A percentile compares a stretch with the other conserved stretches of the same genome.
phyloP scores from a whole-genome alignment of 2,888 invertebrate species.

The Laothoe populi region DNA sequence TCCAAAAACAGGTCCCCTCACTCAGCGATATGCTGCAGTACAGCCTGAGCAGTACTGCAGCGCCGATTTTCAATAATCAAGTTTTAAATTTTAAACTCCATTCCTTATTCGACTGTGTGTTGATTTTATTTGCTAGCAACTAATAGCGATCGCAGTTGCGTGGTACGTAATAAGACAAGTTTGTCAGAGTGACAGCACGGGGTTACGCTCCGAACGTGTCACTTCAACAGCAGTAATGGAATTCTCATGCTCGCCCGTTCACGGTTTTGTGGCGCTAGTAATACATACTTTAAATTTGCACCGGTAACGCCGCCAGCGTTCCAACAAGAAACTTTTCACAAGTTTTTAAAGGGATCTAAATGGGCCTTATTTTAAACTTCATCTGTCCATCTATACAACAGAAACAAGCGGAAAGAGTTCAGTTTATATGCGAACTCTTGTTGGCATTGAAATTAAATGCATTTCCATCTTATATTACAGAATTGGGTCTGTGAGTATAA shows the following conservation, averaged over 20 bases:
- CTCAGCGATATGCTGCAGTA: too few relatives aligned
- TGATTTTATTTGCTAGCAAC: neutral
- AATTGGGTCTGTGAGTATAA: constrained; percentile 26
- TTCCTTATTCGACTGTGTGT: neutral
- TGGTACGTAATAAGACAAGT: constrained; percentile 20
- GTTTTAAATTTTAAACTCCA: too few relatives aligned
- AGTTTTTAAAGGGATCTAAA: constrained; percentile 70
- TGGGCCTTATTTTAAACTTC: constrained; percentile 66
- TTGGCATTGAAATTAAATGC: constrained; percentile 34
- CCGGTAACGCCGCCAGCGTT: constrained; percentile 73
- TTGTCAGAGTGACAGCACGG: constrained; percentile 43
- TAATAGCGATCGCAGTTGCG: neutral
- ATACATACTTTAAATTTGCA: constrained; percentile 82
- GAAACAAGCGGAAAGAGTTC: constrained; percentile 37
- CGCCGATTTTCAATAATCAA: too few relatives aligned
- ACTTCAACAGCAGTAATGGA: constrained; percentile 77
- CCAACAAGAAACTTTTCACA: constrained; percentile 68
- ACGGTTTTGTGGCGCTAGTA: constrained; percentile 73
- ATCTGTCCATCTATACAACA: constrained; percentile 46
- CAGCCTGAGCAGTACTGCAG: too few relatives aligned
- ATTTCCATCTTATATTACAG: constrained; percentile 34
- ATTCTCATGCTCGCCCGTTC: constrained; percentile 78
- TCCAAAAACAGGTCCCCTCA: too few relatives aligned
- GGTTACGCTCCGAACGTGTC: constrained; percentile 61
- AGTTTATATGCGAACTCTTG: constrained; percentile 38